These are phyloP conservation scores for Chrysomallon squamiferum DNA, from an alignment of 1,140 invertebrate species.

Conservation along the genomic window DNA sequence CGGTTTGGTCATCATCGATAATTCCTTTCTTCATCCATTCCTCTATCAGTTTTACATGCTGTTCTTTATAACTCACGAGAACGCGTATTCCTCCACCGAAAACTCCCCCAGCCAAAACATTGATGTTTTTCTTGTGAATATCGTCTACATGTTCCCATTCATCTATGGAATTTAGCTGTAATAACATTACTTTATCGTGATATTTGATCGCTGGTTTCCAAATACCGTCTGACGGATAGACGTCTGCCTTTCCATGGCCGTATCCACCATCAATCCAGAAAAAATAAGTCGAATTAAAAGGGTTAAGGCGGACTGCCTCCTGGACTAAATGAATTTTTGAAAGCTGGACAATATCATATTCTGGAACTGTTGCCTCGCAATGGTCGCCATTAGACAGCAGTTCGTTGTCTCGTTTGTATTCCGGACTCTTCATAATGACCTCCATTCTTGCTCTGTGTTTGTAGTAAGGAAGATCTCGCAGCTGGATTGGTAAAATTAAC, in stretches of 20 bases:
- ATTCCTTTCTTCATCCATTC: conserved; percentile 15
- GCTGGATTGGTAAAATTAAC: conserved; percentile 1
- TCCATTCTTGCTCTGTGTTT: conserved; percentile 14
- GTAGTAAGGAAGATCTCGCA: conserved; percentile 9
- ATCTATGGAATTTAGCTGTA: conserved; percentile 4
- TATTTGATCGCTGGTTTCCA: conserved; percentile 13
- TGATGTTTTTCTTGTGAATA: conserved; percentile 17
- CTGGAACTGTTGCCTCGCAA: conserved; percentile 14
- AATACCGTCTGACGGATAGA: conserved; percentile 13
- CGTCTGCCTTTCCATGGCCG: conserved; percentile 12
- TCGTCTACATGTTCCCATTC: not conserved
- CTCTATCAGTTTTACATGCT: conserved; percentile 10
- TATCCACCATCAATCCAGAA: conserved; percentile 23
- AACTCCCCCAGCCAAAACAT: conserved; percentile 9
- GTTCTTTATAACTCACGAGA: not conserved
- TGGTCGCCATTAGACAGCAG: conserved; percentile 9
- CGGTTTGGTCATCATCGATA: conserved; percentile 25
- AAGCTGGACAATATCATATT: conserved; percentile 27
- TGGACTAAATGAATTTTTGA: conserved; percentile 24
- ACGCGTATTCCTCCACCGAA: conserved; percentile 14
- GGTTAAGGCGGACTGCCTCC: conserved; percentile 4
- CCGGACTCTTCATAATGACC: conserved; percentile 18
- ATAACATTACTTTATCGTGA: conserved; percentile 11
- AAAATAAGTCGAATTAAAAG: conserved; percentile 15
- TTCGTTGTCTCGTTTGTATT: conserved; percentile 22